Percentiles rank a stretch among this genome's conserved stretches.
These are phyloP conservation scores for Sinocyclocheilus maitianheensis DNA, from an alignment of 2,113 vertebrate genomes.

Conservation along the genomic window DNA sequence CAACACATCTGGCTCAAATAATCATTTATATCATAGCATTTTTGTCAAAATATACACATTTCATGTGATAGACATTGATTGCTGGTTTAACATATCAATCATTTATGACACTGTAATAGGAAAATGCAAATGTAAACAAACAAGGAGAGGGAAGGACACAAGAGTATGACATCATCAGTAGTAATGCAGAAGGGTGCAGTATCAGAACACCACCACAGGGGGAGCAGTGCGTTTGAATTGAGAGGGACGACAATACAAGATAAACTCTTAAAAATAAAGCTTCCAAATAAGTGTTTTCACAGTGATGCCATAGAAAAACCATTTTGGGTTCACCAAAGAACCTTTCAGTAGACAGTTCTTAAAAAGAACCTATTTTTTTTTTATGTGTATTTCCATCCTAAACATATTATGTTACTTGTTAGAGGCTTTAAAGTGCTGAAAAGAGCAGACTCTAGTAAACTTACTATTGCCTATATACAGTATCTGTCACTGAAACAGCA, in stretches of 20 bases:
- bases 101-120: not conserved
- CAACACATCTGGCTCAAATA: not conserved
- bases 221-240: conserved; percentile 40
- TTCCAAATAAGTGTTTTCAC: not conserved
- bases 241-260: not conserved
- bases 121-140: conserved; percentile 38
- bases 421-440: not conserved
- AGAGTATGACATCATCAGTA: conserved; percentile 43
- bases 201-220: conserved; percentile 32
- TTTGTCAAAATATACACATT: not conserved
- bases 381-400: not conserved
- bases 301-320: not conserved
- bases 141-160: conserved; percentile 15
- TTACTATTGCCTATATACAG: not conserved
- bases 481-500: not conserved
- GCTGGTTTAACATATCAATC: not conserved
- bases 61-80: not conserved
- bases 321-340: not conserved
- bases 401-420: not conserved
- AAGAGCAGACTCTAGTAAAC: not conserved
- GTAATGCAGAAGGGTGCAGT: conserved; percentile 36
- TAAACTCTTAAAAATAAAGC: not conserved
- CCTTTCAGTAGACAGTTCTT: too few species aligned
- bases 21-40: not conserved
- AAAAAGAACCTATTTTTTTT: too few species aligned